A percentile compares a stretch with the other conserved stretches of the same genome.
Evolutionary conservation across 2,113 vertebrate species (phyloP).

Genomic region (Triplophysa siluroides): DNA sequence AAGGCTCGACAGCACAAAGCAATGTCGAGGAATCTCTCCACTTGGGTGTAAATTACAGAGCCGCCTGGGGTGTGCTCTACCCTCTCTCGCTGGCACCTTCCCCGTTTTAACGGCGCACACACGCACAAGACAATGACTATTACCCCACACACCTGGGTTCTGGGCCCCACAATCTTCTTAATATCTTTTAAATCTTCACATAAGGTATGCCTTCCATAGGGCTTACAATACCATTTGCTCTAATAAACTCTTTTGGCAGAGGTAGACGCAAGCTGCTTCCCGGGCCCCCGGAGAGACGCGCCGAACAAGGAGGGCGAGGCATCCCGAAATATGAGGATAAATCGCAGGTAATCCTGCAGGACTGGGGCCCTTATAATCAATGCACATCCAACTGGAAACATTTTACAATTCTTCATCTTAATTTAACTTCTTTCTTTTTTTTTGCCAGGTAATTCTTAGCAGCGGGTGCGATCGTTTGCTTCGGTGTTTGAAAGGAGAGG

Average conservation of each 20-base stretch:
- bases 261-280: conserved; percentile 78
- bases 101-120: conserved; percentile 54
- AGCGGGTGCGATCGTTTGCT: conserved; percentile 71
- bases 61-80: conserved; percentile 52
- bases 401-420: conserved; percentile 79
- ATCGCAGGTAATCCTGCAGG: conserved; percentile 77
- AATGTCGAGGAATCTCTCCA: conserved; percentile 54
- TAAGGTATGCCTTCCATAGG: conserved; percentile 85
- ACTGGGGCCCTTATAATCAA: conserved; percentile 71
- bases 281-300: conserved; percentile 67
- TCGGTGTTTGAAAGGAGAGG: conserved; percentile 64
- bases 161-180: conserved; percentile 75
- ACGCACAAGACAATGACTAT: conserved; percentile 77
- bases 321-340: conserved; percentile 82
- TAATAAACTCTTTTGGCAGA: conserved; percentile 86
- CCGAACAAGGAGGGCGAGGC: conserved; percentile 67
- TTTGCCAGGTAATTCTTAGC: conserved; percentile 71
- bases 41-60: conserved; percentile 57
- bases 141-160: conserved; percentile 80
- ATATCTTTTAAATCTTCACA: conserved; percentile 85
- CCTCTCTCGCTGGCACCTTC: conserved; percentile 59
- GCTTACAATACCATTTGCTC: conserved; percentile 84
- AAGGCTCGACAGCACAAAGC: neutral
- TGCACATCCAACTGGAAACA: conserved; percentile 78
- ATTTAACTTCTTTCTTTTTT: conserved; percentile 73